Evolutionary conservation across 2,113 vertebrate species (phyloP), one percentile per base, ranked within the genome.

Genomic region (Athene noctua): DNA sequence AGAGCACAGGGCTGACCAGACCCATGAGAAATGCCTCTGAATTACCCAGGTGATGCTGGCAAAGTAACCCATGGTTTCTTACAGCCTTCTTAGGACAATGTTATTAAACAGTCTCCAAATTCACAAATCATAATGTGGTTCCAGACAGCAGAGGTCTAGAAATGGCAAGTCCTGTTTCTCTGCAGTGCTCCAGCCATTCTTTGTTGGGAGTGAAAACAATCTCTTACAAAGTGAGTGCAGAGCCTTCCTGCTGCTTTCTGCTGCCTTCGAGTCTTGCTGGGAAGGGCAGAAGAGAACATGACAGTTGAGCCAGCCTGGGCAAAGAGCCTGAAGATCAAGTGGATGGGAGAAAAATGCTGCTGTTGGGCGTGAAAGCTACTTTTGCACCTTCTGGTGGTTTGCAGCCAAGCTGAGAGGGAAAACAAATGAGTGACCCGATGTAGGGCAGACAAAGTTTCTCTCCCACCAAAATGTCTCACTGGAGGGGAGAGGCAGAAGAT

Each of bases 381-480:
- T 93, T 29, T 90, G 62, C 85, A 93, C 57, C 79, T 94, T 88
- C 87, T 86, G 94, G 66, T 65, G 58, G 44, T 96, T 95, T 92
- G 90, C 49, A 88, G 82, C 52, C 92, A 90, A 94, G 54, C 66
- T 88, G 74, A 73, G 90, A 86, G 27, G 74, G 49, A 90, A 90
- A 92, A 80, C 18, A 55, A 90, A 51, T 6, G 79, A 66, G 26
- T 44, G 40, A 86, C 40, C 58, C 23, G 10, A 9, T 4, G 40
- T 4, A 57, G 49, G n/a, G 79, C 30, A 88, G 66, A 55, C 40
- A 6, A 68, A 26, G 13, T 3, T 80, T 27, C 44, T 86, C 49
- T 54, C 47, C n/a, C 44, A 72, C 36, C 29, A 40, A 61, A 80
- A 36, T 16, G 10, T 54, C 71, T 80, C 44, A 49, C 5, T 82